Evolutionary conservation across 2,888 invertebrate species (phyloP), one percentile per base, ranked within the genome.

Genomic region (Cataglyphis altisquamis): DNA sequence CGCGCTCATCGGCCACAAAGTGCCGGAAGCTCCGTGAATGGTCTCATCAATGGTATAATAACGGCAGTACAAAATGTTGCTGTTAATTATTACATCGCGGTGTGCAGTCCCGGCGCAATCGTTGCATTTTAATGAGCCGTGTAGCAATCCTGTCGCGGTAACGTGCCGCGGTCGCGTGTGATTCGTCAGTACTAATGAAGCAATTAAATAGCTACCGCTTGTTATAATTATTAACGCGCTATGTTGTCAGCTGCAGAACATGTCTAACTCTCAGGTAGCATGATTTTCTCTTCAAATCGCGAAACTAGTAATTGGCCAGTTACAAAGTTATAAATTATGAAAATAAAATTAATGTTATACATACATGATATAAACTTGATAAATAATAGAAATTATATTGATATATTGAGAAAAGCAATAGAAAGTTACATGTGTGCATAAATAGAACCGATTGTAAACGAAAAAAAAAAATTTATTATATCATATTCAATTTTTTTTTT

Each of bases 121-220:
- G 55, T 67, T 52, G 66, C 12, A 67, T 55, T 68, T 87, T 83
- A 89, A 86, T 70, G 81, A 78, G 67, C 55, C 52, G 12, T 18
- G 12, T 18, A 39, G 25, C 55, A 41, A 62, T 73, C n/a, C 45
- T 18, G 60, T 41, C 52, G 29, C 29, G 52, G 29, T 18, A n/a
- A 60, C 18, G 36, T 39, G 36, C 32, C 36, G 25, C 39, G 15
- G 48, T 80, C 66, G 66, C 55, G 68, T 48, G 60, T 85, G 75
- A 85, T 83, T 75, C 66, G 70, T 84, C 74, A 55, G 84, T 52
- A 55, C 64, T 82, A 75, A 84, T 90, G 89, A 87, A 90, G 92
- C 91, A 90, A 93, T 93, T 91, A 92, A 92, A 90, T 82, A 86
- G 87, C 89, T 90, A 90, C 48, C 25, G 18, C 91, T 91, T 89